Conservation (phyloP, 2,888 invertebrate species). For the Lithophane ornitopus region DNA sequence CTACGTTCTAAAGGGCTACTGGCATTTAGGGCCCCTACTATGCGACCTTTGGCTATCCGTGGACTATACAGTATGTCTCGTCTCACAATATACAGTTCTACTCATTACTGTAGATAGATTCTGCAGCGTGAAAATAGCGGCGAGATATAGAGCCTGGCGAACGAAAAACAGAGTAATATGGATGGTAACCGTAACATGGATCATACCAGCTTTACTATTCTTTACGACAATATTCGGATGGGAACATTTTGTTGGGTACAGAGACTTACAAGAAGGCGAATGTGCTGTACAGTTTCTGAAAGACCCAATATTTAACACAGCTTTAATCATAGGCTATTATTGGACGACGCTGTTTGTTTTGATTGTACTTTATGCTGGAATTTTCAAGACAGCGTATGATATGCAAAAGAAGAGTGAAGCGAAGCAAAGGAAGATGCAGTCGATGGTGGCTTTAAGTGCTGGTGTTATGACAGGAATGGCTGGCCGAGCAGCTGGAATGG, state of each 20-base stretch:
- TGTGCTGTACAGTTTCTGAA: constrained; percentile 99
- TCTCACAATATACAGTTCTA: constrained; percentile 99
- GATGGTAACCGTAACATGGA: constrained; percentile 99
- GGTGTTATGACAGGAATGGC: constrained; percentile 98
- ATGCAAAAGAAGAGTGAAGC: constrained; percentile 99
- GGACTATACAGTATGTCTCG: constrained; percentile 99
- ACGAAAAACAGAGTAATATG: constrained; percentile 98
- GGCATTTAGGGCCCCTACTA: constrained; percentile 98
- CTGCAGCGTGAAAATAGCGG: constrained; percentile 99
- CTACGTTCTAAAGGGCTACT: constrained; percentile 98
- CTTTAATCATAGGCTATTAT: constrained; percentile 98
- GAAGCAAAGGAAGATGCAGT: constrained; percentile 98
- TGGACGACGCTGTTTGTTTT: constrained; percentile 99
- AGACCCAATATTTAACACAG: constrained; percentile 99
- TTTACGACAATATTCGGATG: constrained; percentile 99
- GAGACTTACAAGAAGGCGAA: constrained; percentile 96
- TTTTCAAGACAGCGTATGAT: constrained; percentile 99
- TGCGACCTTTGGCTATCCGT: constrained; percentile 99
- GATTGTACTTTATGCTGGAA: constrained; percentile 98
- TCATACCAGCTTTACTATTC: constrained; percentile 98
- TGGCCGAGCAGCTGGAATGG: constrained; percentile 96
- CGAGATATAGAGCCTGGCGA: constrained; percentile 98
- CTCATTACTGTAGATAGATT: constrained; percentile 99
- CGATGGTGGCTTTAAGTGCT: constrained; percentile 97
- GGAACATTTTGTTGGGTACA: constrained; percentile 98